Conservation (phyloP, 2,113 vertebrate genomes). For the Cheilinus undulatus region DNA sequence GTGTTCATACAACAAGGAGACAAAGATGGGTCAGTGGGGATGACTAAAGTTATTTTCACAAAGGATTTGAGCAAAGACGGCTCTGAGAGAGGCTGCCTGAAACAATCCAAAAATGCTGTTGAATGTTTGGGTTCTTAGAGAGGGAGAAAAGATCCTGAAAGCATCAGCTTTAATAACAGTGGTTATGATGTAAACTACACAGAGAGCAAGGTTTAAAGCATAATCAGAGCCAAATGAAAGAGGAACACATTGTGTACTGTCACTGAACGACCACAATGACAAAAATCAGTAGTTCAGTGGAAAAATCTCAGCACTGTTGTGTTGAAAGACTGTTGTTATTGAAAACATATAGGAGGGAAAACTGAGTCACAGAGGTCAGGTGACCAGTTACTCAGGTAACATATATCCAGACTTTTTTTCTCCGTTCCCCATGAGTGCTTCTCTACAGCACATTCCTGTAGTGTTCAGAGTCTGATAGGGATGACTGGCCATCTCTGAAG, state of each 20-base stretch:
- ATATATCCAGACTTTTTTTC: slow-evolving; percentile 24
- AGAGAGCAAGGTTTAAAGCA: neutral
- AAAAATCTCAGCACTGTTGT: no score
- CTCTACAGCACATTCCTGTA: slow-evolving; percentile 25
- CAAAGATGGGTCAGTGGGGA: neutral
- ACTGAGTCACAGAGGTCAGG: slow-evolving; percentile 62
- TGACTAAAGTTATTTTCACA: neutral
- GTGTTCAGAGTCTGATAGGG: slow-evolving; percentile 8
- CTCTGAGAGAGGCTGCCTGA: neutral
- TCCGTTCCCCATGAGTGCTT: neutral
- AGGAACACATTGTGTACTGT: no score
- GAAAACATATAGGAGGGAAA: no score
- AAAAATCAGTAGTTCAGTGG: no score
- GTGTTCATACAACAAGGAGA: neutral
- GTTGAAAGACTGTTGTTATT: no score
- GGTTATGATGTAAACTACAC: neutral
- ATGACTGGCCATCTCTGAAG: slow-evolving; percentile 22
- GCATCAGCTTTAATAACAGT: no score
- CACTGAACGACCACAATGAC: no score
- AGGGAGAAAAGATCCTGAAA: neutral
- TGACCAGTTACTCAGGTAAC: slow-evolving; percentile 68
- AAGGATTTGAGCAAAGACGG: neutral
- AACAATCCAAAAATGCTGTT: neutral
- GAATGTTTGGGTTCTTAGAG: neutral
- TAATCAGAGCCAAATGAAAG: neutral